Evolutionary conservation across 2,888 invertebrate genomes (phyloP).

Genomic region (Sialis fuliginosa): DNA sequence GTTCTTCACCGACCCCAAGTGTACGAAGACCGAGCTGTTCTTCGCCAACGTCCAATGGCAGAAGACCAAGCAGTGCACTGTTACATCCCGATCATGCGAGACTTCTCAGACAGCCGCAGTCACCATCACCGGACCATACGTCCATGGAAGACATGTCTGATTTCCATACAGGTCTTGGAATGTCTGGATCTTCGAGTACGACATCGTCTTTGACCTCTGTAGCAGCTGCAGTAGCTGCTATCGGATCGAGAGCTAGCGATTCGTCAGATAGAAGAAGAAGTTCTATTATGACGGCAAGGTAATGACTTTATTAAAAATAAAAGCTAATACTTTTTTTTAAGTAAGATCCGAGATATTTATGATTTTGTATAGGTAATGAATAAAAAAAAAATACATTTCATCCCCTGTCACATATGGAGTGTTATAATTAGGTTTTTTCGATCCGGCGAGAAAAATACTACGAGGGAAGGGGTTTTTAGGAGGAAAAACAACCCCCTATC

Average conservation of each 20-base stretch:
- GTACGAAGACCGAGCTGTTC: slow-evolving; percentile 6
- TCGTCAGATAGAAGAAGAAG: slow-evolving; percentile 33
- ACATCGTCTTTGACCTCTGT: slow-evolving; percentile 41
- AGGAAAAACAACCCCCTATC: too few relatives aligned
- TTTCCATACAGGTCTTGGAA: slow-evolving; percentile 22
- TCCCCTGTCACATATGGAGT: too few relatives aligned
- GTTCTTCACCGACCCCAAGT: neutral
- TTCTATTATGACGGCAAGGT: slow-evolving; percentile 36
- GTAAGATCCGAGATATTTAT: too few relatives aligned
- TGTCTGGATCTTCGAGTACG: slow-evolving; percentile 31
- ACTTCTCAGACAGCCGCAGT: slow-evolving; percentile 28
- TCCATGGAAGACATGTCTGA: slow-evolving; percentile 29
- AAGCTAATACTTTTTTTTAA: neutral
- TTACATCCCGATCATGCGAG: slow-evolving; percentile 55
- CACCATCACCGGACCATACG: slow-evolving; percentile 24
- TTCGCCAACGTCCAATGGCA: slow-evolving; percentile 23
- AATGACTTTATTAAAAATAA: neutral
- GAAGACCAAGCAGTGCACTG: slow-evolving; percentile 37
- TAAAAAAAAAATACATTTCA: too few relatives aligned
- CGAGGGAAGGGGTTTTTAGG: too few relatives aligned
- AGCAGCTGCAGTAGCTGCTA: slow-evolving; percentile 20
- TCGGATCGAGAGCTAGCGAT: slow-evolving; percentile 20
- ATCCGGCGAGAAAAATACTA: too few relatives aligned
- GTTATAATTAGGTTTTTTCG: too few relatives aligned
- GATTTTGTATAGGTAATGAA: too few relatives aligned